These are phyloP conservation scores for Pelagia noctiluca DNA, from an alignment of 30 jellyfish, hydroid and myxozoan genomes.

Conservation along the genomic window DNA sequence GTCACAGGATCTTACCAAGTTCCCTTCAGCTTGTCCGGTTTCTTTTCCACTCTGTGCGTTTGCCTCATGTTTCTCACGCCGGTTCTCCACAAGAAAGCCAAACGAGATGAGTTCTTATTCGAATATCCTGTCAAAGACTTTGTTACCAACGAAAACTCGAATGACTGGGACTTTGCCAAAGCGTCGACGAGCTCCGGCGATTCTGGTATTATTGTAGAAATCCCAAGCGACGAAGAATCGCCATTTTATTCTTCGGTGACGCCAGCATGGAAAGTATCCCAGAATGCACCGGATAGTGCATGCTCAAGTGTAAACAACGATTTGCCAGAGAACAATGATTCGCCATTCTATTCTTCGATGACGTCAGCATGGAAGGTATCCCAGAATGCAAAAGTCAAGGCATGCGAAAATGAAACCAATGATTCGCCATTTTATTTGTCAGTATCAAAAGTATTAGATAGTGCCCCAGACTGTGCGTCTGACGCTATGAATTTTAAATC, in stretches of 20 bases:
- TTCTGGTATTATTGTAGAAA: slow-evolving; percentile 57
- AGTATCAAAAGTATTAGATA: no score
- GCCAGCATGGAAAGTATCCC: slow-evolving; percentile 10
- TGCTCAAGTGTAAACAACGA: no score
- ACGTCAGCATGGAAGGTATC: no score
- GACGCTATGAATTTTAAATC: no score
- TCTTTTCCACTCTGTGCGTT: slow-evolving; percentile 51
- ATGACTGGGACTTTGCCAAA: neutral
- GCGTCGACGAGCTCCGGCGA: slow-evolving; percentile 13
- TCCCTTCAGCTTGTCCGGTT: slow-evolving; percentile 65
- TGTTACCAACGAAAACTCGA: slow-evolving; percentile 24
- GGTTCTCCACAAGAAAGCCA: slow-evolving; percentile 14
- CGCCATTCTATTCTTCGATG: no score
- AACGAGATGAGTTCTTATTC: neutral
- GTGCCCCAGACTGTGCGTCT: no score
- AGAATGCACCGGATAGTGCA: neutral
- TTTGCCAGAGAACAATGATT: no score
- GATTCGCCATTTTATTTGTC: no score
- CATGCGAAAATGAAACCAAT: no score
- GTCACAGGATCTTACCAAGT: slow-evolving; percentile 60
- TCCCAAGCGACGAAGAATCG: slow-evolving; percentile 2
- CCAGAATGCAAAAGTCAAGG: no score
- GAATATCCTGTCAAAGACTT: slow-evolving; percentile 28
- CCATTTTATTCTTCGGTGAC: neutral
- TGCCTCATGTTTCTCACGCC: slow-evolving; percentile 65